These are phyloP conservation scores for Crematogaster levior DNA, from an alignment of 2,888 invertebrate genomes.

Conservation along the genomic window DNA sequence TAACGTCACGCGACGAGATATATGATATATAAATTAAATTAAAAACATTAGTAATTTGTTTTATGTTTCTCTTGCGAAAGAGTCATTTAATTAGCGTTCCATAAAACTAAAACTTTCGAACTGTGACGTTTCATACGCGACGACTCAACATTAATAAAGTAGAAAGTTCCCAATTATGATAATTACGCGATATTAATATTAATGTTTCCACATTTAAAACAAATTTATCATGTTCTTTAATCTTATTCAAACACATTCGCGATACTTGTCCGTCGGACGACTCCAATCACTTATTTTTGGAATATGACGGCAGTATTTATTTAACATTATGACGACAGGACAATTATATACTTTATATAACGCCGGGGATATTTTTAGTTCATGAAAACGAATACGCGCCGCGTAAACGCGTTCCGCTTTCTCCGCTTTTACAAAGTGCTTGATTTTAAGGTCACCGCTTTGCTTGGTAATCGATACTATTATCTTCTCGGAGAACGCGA, in stretches of 20 bases:
- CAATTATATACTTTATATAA: conserved; percentile 41
- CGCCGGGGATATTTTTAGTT: conserved; percentile 22
- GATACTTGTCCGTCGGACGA: background rate
- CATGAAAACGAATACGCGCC: conserved; percentile 30
- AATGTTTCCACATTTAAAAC: background rate
- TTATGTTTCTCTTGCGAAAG: background rate
- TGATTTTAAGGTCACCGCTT: conserved; percentile 49
- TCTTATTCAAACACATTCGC: background rate
- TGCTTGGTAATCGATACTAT: conserved; percentile 40
- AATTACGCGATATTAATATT: background rate
- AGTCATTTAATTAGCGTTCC: background rate
- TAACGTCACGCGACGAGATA: background rate
- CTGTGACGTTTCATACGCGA: background rate
- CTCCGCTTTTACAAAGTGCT: conserved; percentile 42
- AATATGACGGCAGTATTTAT: conserved; percentile 30
- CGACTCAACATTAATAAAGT: background rate
- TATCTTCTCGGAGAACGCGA: conserved; percentile 32
- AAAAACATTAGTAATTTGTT: background rate
- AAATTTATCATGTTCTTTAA: background rate
- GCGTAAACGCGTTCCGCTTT: conserved; percentile 40
- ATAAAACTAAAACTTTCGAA: conserved; percentile 8
- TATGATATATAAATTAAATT: background rate
- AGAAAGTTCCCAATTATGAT: conserved; percentile 3
- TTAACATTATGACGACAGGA: conserved; percentile 27
- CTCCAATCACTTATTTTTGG: conserved; percentile 25